Evolutionary conservation across 2,113 vertebrate genomes (phyloP), one percentile per base, ranked within the genome.

Genomic region (Typhlomys cinereus): DNA sequence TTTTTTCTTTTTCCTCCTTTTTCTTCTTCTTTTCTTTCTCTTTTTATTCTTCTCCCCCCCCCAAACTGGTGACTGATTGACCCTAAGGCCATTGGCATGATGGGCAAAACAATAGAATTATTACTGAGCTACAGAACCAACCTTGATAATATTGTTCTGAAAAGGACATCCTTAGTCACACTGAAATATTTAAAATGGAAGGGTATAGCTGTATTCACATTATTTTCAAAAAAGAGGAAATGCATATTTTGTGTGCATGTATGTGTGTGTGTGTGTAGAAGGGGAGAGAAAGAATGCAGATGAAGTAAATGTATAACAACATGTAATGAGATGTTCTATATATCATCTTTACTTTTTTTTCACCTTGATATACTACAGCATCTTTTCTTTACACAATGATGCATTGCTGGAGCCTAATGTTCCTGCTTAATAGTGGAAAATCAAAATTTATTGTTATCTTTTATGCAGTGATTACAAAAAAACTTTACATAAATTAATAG

Each of bases 391-490:
- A 98, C 97, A 98, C 96, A 90, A 96, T 18, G 46, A 78, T 44
- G 94, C 96, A 96, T 96, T 94, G 85, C 85, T 66, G 97, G 98
- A 96, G 0, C 97, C 39, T 97, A 97, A 97, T 97, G 96, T 97
- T 97, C 95, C 98, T 96, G 97, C 96, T 91, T 95, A 95, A 91
- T 89, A 95, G 97, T 97, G 97, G 97, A 98, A 97, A 97, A 97
- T 97, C 97, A 97, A 97, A 97, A 97, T n/a, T n/a, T n/a, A n/a
- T n/a, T n/a, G 97, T 98, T 59, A 97, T 96, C 97, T 96, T 95
- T 97, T 97, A 97, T 93, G 97, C 97, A 98, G 97, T 98, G 97
- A 98, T 89, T 98, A 98, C 97, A 98, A 67, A 98, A 96, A 20
- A 27, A 36, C 95, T 96, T 97, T 93, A 98, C 97, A 98, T 98